Evolutionary conservation across 2,888 invertebrate species (phyloP).

Genomic region (Anticlea derivata): DNA sequence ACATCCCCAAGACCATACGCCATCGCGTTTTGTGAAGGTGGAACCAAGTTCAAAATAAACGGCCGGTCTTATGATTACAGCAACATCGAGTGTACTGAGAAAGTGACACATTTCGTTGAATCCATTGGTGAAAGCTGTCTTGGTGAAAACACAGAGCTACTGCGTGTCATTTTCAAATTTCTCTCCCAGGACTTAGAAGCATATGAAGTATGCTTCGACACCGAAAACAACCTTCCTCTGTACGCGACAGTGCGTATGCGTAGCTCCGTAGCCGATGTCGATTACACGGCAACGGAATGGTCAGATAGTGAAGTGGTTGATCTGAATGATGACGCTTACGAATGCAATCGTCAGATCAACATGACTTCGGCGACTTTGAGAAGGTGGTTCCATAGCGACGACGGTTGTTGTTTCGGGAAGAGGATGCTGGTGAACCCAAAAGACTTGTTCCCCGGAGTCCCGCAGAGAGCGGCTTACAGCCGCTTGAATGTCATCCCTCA

Average conservation of each 20-base stretch:
- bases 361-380: slow-evolving; percentile 27
- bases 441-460: slow-evolving; percentile 50
- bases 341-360: slow-evolving; percentile 46
- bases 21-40: slow-evolving; percentile 45
- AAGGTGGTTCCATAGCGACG: slow-evolving; percentile 37
- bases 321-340: slow-evolving; percentile 45
- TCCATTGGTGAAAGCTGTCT: slow-evolving; percentile 39
- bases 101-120: slow-evolving; percentile 35
- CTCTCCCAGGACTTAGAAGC: slow-evolving; percentile 28
- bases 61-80: slow-evolving; percentile 40
- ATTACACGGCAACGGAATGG: slow-evolving; percentile 36
- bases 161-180: slow-evolving; percentile 46
- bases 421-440: slow-evolving; percentile 53
- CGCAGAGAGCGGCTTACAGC: slow-evolving; percentile 47
- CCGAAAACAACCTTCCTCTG: slow-evolving; percentile 41
- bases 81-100: slow-evolving; percentile 49
- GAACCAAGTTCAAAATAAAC: slow-evolving; percentile 39
- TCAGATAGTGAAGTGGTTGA: slow-evolving; percentile 32
- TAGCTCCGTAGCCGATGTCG: slow-evolving; percentile 31
- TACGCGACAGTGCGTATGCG: slow-evolving; percentile 44
- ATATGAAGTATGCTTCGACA: slow-evolving; percentile 55
- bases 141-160: slow-evolving; percentile 39
- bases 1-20: slow-evolving; percentile 32
- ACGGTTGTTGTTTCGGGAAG: slow-evolving; percentile 53
- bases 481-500: slow-evolving; percentile 58